Conservation (phyloP, 2,113 vertebrate species). For the Edolisoma coerulescens region DNA sequence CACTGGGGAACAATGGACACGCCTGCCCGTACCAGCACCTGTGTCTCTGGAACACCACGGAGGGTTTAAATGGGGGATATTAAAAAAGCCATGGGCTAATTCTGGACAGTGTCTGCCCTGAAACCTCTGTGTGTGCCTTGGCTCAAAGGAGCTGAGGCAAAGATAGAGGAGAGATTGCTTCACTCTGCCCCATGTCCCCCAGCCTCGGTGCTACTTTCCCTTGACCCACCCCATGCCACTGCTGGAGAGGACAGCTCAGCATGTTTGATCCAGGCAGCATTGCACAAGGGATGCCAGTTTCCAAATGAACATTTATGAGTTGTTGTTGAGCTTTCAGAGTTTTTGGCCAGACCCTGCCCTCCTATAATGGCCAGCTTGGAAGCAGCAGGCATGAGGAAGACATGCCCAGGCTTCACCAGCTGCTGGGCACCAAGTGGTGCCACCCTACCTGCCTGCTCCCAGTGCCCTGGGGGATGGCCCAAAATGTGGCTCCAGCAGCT, state of each 20-base stretch:
- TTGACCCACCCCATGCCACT: not conserved
- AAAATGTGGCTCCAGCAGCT: not conserved
- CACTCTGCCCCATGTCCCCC: not conserved
- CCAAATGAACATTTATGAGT: not conserved
- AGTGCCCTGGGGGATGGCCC: rapidly evolving
- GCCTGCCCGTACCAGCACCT: not conserved
- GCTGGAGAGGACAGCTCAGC: not conserved
- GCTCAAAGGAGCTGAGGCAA: not conserved
- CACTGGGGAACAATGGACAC: rapidly evolving
- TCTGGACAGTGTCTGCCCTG: not conserved
- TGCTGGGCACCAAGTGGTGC: rapidly evolving
- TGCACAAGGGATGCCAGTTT: rapidly evolving
- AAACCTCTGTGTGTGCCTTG: not conserved
- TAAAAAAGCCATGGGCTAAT: rapidly evolving
- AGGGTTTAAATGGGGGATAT: not conserved
- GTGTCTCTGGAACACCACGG: rapidly evolving
- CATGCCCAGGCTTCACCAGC: not conserved
- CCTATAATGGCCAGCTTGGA: not conserved
- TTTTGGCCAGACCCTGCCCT: not conserved
- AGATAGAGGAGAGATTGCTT: not conserved
- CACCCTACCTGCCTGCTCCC: not conserved
- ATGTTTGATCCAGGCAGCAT: rapidly evolving
- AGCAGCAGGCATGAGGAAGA: not conserved
- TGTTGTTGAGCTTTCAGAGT: not conserved
- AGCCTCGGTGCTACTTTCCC: not conserved